Evolutionary conservation across 1,140 invertebrate species (phyloP), one percentile per base, ranked within the genome.

Genomic region (Penaeus chinensis): DNA sequence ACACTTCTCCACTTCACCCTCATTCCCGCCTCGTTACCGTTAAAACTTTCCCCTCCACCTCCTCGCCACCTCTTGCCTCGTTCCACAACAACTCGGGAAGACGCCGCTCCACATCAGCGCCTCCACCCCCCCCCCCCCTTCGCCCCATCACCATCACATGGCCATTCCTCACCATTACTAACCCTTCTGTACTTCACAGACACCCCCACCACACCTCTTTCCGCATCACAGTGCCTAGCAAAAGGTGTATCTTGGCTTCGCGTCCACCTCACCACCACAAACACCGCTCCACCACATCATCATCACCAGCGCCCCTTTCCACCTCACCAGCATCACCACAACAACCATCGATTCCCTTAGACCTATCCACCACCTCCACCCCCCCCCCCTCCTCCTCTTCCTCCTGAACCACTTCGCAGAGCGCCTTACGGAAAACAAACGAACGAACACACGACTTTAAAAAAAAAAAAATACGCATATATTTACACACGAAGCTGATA

Each of bases 111-210:
- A 69, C 71, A 63, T 71, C 60, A 60, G 60, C 61, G 27, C 65
- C 62, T 60, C 80, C n/a, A 27, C 80, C 37, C 42, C 47, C n/a
- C 24, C 16, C 66, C 37, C 24, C 42, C 22, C 11, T 32, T 13
- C 60, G n/a, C 81, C 24, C 69, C 27, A 78, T 63, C 84, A 80
- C 32, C 63, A 86, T 42, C 77, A 80, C 62, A 37, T 42, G 77
- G 16, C 32, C 32, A 32, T 32, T 32, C 32, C 32, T 32, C 83
- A 84, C 63, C 80, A 16, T 37, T 24, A 69, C 63, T 20, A 22
- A 54, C 47, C 42, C 62, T 61, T 32, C 79, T n/a, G 60, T 37
- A 32, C 78, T 80, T 42, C 85, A 80, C 63, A n/a, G 62, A 63
- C 54, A 63, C 71, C n/a, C 20, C 76, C 63, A 83, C 82, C 82